Evolutionary conservation across 2,888 invertebrate species (phyloP).

Genomic region (Mimas tiliae): DNA sequence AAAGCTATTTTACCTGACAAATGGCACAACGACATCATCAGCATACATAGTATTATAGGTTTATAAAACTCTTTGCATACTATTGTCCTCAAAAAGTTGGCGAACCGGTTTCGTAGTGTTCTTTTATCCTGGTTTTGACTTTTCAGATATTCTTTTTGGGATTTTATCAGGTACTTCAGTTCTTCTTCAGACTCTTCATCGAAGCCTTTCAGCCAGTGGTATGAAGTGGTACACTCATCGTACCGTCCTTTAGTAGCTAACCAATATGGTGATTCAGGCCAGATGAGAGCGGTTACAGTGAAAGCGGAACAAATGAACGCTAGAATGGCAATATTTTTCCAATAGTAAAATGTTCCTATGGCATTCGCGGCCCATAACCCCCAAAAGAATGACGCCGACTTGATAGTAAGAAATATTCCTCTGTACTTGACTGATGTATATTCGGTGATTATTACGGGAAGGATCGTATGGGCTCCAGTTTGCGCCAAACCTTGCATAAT

Average conservation of each 20-base stretch:
- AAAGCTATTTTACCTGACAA: constrained; percentile 41
- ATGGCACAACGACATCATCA: constrained; percentile 36
- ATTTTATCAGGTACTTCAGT: constrained; percentile 41
- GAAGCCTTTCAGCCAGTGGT: constrained; percentile 43
- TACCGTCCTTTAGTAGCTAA: constrained; percentile 37
- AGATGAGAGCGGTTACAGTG: constrained; percentile 35
- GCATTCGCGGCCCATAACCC: constrained; percentile 41
- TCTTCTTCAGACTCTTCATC: constrained; percentile 37
- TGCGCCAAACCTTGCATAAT: constrained; percentile 43
- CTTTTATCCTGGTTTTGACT: constrained; percentile 34
- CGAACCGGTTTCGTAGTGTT: constrained; percentile 30
- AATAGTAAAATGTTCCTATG: constrained; percentile 40
- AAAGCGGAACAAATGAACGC: constrained; percentile 37
- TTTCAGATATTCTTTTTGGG: constrained; percentile 41
- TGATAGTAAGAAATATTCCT: constrained; percentile 43
- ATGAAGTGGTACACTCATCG: constrained; percentile 41
- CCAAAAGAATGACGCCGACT: constrained; percentile 39
- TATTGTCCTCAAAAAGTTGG: constrained; percentile 32
- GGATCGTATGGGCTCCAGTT: constrained; percentile 34
- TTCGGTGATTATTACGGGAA: constrained; percentile 42
- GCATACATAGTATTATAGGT: constrained; percentile 36
- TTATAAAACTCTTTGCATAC: constrained; percentile 35
- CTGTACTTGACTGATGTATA: constrained; percentile 42
- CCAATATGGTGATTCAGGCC: constrained; percentile 42
- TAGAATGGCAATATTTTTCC: constrained; percentile 37